Evolutionary conservation across 2,888 invertebrate species (phyloP).

Genomic region (Belgica antarctica): DNA sequence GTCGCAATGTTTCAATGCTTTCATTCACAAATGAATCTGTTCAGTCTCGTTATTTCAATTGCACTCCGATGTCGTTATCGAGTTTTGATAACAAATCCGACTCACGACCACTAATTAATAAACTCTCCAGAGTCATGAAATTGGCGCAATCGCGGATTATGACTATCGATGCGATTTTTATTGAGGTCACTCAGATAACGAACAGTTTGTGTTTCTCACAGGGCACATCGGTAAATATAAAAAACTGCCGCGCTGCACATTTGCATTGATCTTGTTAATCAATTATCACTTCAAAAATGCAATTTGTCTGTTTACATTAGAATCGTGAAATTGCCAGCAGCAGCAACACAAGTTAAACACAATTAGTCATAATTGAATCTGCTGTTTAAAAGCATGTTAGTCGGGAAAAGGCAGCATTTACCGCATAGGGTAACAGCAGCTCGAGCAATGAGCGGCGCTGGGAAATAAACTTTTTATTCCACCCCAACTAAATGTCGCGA

Average conservation of each 20-base stretch:
- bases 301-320: conserved; percentile 25
- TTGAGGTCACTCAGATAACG: conserved; percentile 2
- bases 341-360: neutral
- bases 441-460: too few relatives aligned
- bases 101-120: neutral
- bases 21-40: neutral
- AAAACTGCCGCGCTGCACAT: conserved; percentile 8
- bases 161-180: neutral
- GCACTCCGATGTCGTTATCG: neutral
- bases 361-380: conserved; percentile 23
- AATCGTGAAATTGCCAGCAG: conserved; percentile 25
- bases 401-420: neutral
- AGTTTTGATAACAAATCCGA: neutral
- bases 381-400: neutral
- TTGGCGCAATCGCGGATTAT: neutral
- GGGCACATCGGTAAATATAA: conserved; percentile 31
- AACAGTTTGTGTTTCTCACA: neutral
- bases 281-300: conserved; percentile 39
- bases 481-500: neutral
- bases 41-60: too few relatives aligned
- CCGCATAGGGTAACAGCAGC: neutral
- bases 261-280: conserved; percentile 33
- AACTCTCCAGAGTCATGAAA: neutral
- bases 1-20: neutral
- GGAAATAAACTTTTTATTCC: neutral